Conservation (phyloP, 2,113 vertebrate genomes). For the Pangasianodon hypophthalmus region DNA sequence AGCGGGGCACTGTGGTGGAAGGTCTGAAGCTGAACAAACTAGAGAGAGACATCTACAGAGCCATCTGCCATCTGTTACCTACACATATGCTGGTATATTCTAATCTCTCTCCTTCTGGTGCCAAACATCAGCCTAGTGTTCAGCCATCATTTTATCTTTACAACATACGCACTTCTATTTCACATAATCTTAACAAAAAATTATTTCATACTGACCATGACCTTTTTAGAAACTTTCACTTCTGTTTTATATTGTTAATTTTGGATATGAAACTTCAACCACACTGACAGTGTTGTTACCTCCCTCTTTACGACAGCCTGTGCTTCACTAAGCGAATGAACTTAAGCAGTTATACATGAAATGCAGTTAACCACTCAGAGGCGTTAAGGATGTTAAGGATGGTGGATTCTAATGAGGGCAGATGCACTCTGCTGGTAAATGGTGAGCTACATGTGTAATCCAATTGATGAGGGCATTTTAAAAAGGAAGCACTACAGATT, state of each 20-base stretch:
- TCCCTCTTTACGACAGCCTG: background rate
- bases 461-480: background rate
- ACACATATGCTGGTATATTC: background rate
- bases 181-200: background rate
- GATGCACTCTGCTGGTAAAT: background rate
- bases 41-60: constrained; percentile 25
- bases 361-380: too few relatives aligned
- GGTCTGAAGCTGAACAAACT: constrained; percentile 27
- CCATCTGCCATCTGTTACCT: constrained; percentile 39
- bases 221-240: background rate
- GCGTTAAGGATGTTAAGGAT: background rate
- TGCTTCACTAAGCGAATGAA: constrained; percentile 9
- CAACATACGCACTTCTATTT: background rate
- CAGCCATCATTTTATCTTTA: background rate
- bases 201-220: background rate
- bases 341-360: constrained; percentile 34
- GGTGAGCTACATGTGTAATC: background rate
- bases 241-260: background rate
- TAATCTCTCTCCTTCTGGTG: background rate
- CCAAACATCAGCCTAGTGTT: constrained; percentile 17
- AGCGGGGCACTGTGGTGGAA: background rate
- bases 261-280: constrained; percentile 6
- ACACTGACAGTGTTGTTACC: background rate
- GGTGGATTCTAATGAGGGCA: background rate
- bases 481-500: background rate